A percentile compares a stretch with the other conserved stretches of the same genome.
Conservation (phyloP, 2,888 invertebrate species). For the Xestoiulus laeticollis region DNA sequence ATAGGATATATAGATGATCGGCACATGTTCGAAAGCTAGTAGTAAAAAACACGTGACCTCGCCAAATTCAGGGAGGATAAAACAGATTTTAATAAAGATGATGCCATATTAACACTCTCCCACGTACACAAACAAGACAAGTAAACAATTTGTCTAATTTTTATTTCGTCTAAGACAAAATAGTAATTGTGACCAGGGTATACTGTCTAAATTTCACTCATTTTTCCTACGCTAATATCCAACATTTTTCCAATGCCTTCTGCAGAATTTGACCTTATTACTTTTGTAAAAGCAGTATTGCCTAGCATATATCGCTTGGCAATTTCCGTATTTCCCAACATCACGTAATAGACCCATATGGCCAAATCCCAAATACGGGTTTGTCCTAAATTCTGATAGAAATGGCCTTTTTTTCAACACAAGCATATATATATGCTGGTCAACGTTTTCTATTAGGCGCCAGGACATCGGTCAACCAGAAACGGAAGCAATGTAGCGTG, state of each 20-base stretch:
- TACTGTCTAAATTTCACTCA: no score
- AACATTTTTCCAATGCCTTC: neutral
- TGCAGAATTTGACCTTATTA: conserved; percentile 16
- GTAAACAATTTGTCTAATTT: no score
- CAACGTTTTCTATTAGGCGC: conserved; percentile 20
- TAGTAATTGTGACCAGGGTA: neutral
- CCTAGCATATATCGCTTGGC: neutral
- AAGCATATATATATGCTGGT: neutral
- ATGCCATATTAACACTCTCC: no score
- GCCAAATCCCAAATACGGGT: conserved; percentile 12
- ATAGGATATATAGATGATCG: no score
- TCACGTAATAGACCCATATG: conserved; percentile 18
- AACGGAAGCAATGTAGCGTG: conserved; percentile 19
- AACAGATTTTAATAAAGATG: no score
- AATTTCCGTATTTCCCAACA: conserved; percentile 22
- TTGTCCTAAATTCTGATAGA: conserved; percentile 26
- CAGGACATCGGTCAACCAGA: conserved; percentile 26
- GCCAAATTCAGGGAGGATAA: no score
- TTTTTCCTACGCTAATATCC: no score
- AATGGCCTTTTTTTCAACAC: neutral
- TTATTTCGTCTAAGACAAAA: no score
- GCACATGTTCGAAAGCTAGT: no score
- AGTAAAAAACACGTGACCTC: no score
- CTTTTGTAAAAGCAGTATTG: neutral
- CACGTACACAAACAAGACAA: no score